phyloP scores from a whole-genome alignment of 2,113 vertebrate species.

The Ptilorrhoa leucosticta region DNA sequence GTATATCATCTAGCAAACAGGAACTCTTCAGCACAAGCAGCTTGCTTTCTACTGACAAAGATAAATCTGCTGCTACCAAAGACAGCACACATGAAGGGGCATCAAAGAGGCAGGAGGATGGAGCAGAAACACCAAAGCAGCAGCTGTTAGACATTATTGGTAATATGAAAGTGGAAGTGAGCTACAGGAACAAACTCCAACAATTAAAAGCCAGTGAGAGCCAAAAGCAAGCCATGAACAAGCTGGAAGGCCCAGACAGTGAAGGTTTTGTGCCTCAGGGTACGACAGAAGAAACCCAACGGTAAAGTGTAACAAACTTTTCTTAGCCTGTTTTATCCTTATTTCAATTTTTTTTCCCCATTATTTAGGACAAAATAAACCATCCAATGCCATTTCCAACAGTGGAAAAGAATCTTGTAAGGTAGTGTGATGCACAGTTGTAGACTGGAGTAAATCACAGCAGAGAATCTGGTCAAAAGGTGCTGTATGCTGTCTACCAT shows the following conservation, averaged over 20 bases:
- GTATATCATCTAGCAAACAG: conserved; percentile 12
- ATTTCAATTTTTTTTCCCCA: neutral
- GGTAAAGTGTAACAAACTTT: conserved; percentile 66
- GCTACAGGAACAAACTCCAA: conserved; percentile 69
- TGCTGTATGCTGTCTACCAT: neutral
- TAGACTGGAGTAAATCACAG: neutral
- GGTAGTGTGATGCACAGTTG: neutral
- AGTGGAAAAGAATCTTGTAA: neutral
- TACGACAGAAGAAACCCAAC: conserved; percentile 35
- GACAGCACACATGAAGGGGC: neutral
- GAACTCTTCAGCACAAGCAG: conserved; percentile 57
- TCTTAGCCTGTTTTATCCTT: neutral
- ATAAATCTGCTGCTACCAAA: neutral
- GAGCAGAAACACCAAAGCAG: conserved; percentile 64
- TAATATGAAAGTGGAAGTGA: conserved; percentile 86
- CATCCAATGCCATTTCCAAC: neutral
- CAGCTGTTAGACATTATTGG: conserved; percentile 78
- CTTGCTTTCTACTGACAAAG: neutral
- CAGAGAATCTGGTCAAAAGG: neutral
- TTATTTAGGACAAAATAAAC: neutral
- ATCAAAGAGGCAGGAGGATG: neutral
- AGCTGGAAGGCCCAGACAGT: conserved; percentile 12
- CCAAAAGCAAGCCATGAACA: neutral
- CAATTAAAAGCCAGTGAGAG: conserved; percentile 29
- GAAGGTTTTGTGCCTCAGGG: conserved; percentile 62